Evolutionary conservation across 2,797 vertebrate genomes (phyloP), one percentile per base, ranked within the genome.

Genomic region (Centroberyx gerrardi): DNA sequence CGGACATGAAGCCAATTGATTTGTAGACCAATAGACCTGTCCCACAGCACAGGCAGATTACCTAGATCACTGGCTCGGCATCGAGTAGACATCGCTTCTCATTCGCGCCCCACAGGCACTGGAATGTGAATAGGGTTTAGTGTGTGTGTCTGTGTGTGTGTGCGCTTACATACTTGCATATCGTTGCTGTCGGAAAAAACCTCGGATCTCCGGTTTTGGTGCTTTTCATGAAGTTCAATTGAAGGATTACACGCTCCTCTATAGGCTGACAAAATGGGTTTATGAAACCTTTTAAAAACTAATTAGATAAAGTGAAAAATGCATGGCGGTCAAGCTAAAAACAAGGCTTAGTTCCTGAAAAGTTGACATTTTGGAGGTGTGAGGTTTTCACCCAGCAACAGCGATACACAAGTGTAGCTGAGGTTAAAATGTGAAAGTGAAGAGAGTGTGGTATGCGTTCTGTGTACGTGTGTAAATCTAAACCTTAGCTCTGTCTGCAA

Each of bases 1-100:
- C 71, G 88, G 88, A 93, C 92, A 92, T 82, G 88, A 88, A 91
- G 88, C 90, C 92, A 88, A 93, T 93, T 93, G 92, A 93, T 93
- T 93, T 91, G 90, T 82, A 82, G 86, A 90, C 87, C 91, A 86
- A 91, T 88, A 89, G 91, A 90, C 81, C 83, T 82, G 89, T 92
- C 91, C 91, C 91, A 81, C 82, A 70, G 90, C 92, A 90, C 86
- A 61, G 83, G 89, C 90, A 91, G 90, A 93, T 92, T 92, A 93
- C 91, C 88, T 82, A 89, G 85, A 90, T 90, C 90, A 89, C 85
- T 91, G 90, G 89, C 85, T 90, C 88, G 0, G 74, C 92, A 90
- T 88, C 64, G 82, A 92, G 81, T 33, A 84, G 58, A 90, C 88
- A 83, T 80, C 83, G 64, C 87, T 69, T 65, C 86, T 82, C 72